These are phyloP conservation scores for Hoplias malabaricus DNA, from an alignment of 2,113 vertebrate genomes.

Conservation along the genomic window DNA sequence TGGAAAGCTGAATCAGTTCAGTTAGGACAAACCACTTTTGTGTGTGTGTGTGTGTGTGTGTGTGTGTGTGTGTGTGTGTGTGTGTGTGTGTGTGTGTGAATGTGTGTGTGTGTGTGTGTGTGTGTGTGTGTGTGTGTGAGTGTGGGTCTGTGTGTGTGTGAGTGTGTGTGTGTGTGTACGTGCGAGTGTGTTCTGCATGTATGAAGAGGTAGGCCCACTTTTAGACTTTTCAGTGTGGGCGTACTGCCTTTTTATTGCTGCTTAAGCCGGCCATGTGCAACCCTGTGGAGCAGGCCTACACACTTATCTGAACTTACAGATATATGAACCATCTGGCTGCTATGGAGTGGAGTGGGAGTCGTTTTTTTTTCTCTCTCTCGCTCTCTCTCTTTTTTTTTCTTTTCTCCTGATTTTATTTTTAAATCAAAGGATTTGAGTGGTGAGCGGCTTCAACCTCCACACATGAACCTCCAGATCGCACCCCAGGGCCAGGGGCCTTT, in stretches of 20 bases:
- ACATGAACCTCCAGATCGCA: conserved; percentile 55
- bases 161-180: not conserved
- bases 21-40: too few relatives aligned
- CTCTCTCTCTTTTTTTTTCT: not conserved
- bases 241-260: conserved; percentile 34
- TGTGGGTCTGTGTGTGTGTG: too few relatives aligned
- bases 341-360: conserved; percentile 49
- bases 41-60: not conserved
- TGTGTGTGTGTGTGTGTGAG: not conserved
- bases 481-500: conserved; percentile 60
- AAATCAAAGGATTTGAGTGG: conserved; percentile 61
- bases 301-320: conserved; percentile 30
- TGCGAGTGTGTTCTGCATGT: conserved; percentile 24
- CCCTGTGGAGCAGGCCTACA: conserved; percentile 36
- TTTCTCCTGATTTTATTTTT: conserved; percentile 58
- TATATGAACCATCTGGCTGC: conserved; percentile 38
- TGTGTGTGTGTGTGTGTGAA: too few relatives aligned
- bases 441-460: conserved; percentile 64
- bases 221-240: conserved; percentile 36
- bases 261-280: conserved; percentile 32
- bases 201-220: conserved; percentile 8
- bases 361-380: conserved; percentile 42
- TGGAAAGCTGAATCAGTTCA: too few relatives aligned
- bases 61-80: not conserved
- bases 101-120: not conserved